A percentile compares a stretch with the other conserved stretches of the same genome.
Evolutionary conservation across 2,888 invertebrate genomes (phyloP).

Genomic region (Homarus gammarus): DNA sequence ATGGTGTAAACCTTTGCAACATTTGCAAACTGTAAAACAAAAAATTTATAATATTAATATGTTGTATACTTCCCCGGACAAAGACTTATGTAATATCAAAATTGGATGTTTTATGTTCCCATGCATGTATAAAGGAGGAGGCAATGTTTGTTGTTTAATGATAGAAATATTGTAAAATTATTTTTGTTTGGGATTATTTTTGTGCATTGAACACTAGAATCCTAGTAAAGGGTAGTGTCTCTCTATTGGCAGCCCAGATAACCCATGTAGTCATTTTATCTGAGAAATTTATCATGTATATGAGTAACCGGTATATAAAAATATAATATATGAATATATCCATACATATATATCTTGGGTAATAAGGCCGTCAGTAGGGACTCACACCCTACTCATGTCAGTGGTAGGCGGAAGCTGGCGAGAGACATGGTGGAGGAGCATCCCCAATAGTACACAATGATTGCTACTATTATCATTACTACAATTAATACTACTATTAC

Average conservation of each 20-base stretch:
- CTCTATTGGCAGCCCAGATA: conserved; percentile 40
- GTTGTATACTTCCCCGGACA: conserved; percentile 61
- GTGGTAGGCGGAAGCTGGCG: conserved; percentile 66
- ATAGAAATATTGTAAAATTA: conserved; percentile 72
- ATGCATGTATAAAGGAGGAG: conserved; percentile 71
- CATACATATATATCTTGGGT: conserved; percentile 32
- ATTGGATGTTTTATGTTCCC: conserved; percentile 72
- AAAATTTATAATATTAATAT: conserved; percentile 62
- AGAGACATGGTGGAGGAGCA: conserved; percentile 64
- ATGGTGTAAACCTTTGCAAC: conserved; percentile 67
- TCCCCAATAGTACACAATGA: conserved; percentile 60
- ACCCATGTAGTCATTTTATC: conserved; percentile 36
- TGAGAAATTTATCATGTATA: conserved; percentile 33
- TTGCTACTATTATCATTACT: conserved; percentile 63
- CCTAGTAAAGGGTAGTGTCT: conserved; percentile 50
- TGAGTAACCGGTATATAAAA: conserved; percentile 45
- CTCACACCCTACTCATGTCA: conserved; percentile 50
- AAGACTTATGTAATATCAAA: conserved; percentile 71
- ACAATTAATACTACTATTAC: conserved; percentile 48
- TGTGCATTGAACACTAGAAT: conserved; percentile 70
- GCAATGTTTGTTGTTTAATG: conserved; percentile 73
- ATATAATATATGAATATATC: conserved; percentile 33
- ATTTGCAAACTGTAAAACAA: conserved; percentile 65
- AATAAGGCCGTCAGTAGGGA: conserved; percentile 41
- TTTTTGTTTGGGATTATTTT: conserved; percentile 73